phyloP scores from a whole-genome alignment of 2,113 vertebrate species.

The Pollimyrus isidori region DNA sequence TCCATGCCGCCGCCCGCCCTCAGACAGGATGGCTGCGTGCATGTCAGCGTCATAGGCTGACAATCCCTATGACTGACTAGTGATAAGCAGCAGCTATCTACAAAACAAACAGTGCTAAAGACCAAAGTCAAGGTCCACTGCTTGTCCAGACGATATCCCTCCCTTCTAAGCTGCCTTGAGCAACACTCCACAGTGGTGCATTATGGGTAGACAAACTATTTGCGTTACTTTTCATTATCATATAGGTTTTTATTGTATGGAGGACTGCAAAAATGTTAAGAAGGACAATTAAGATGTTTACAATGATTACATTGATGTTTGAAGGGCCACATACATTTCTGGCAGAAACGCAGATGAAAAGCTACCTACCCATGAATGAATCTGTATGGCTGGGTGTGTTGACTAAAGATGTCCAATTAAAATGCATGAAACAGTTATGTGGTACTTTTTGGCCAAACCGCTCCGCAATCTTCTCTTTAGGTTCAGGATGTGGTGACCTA shows the following conservation, averaged over 20 bases:
- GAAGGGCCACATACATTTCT: neutral
- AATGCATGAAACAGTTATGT: neutral
- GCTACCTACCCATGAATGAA: neutral
- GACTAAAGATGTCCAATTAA: neutral
- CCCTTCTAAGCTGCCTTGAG: neutral
- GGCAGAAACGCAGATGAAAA: neutral
- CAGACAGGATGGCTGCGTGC: neutral
- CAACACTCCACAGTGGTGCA: neutral
- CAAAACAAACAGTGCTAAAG: neutral
- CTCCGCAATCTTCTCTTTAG: neutral
- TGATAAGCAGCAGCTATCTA: neutral
- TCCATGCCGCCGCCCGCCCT: neutral
- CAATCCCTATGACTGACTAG: neutral
- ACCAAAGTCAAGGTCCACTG: neutral
- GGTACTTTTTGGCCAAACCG: neutral
- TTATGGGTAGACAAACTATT: neutral
- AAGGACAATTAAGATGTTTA: neutral
- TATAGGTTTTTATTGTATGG: neutral
- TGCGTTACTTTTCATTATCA: neutral
- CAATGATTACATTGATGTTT: neutral
- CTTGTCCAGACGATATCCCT: neutral
- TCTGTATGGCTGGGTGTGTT: neutral
- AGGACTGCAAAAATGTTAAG: neutral
- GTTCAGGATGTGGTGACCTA: neutral
- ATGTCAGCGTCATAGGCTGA: neutral